Evolutionary conservation across 1,140 invertebrate genomes (phyloP).

Genomic region (Gonatopus flavifemur): DNA sequence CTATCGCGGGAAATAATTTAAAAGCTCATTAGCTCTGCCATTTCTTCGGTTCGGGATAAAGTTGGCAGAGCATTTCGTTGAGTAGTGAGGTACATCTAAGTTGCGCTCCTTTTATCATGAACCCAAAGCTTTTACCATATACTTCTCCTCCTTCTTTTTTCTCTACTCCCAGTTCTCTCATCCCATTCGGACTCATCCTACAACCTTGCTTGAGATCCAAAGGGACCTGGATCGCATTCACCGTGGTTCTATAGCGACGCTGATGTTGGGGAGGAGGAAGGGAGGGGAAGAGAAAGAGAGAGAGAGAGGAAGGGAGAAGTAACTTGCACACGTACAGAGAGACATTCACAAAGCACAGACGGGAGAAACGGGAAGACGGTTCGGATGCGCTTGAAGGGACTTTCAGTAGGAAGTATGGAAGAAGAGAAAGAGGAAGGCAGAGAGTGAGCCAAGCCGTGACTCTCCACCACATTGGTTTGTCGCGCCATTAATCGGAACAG

Average conservation of each 20-base stretch:
- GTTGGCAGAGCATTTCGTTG: slow-evolving; percentile 31
- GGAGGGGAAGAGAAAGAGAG: slow-evolving; percentile 25
- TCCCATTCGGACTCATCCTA: slow-evolving; percentile 24
- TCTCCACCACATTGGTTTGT: slow-evolving; percentile 54
- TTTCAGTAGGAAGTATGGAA: too few relatives aligned
- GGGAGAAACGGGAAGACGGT: slow-evolving; percentile 12
- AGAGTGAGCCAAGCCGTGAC: too few relatives aligned
- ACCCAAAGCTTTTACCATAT: too few relatives aligned
- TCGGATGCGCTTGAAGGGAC: slow-evolving; percentile 24
- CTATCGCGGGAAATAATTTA: slow-evolving; percentile 43
- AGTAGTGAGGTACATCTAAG: too few relatives aligned
- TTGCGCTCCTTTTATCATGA: too few relatives aligned
- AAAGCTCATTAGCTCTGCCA: slow-evolving; percentile 52
- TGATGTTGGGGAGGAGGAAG: slow-evolving; percentile 32
- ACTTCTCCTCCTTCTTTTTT: background rate
- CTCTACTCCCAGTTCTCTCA: slow-evolving; percentile 11
- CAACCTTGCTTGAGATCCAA: background rate
- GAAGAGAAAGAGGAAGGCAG: background rate
- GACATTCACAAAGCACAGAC: slow-evolving; percentile 25
- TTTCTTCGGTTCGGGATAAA: slow-evolving; percentile 49
- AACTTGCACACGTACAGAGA: slow-evolving; percentile 18
- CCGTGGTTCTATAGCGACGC: slow-evolving; percentile 26
- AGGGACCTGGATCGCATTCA: slow-evolving; percentile 27
- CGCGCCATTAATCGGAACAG: slow-evolving; percentile 55
- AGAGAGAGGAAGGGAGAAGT: slow-evolving; percentile 17